These are phyloP conservation scores for Cossypha dichroa DNA, from an alignment of 2,797 vertebrate species.

Conservation along the genomic window DNA sequence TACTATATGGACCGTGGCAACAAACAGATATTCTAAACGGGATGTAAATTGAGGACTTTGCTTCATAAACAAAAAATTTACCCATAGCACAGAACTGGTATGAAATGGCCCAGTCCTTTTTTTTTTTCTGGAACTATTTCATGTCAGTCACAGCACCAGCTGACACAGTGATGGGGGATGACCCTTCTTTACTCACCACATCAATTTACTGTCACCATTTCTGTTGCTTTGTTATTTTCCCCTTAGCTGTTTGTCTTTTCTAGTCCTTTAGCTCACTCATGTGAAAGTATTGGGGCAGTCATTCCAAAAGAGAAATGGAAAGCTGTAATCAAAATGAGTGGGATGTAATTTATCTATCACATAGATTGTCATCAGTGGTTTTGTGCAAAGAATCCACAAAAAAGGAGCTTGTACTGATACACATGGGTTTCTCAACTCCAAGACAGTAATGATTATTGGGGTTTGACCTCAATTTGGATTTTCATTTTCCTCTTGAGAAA, in stretches of 20 bases:
- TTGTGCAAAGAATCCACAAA: background rate
- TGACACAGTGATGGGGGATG: background rate
- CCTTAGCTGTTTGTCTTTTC: background rate
- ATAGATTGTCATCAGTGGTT: background rate
- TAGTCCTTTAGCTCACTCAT: background rate
- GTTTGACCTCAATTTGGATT: background rate
- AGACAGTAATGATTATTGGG: background rate
- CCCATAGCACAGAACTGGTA: background rate
- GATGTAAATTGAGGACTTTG: background rate
- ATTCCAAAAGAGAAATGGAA: conserved; percentile 10
- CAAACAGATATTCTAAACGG: background rate
- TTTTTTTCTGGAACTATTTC: background rate
- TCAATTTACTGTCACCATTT: background rate
- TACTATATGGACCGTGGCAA: background rate
- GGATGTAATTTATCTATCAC: conserved; percentile 22
- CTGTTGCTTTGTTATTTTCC: conserved; percentile 24
- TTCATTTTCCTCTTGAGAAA: background rate
- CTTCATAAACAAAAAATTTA: background rate
- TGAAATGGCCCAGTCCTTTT: background rate
- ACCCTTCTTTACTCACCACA: background rate
- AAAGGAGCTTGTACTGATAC: background rate
- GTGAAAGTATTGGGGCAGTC: background rate
- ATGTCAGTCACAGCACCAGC: background rate
- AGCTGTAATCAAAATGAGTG: conserved; percentile 33
- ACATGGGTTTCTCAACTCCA: background rate